Conservation (phyloP, 2,113 vertebrate genomes). For the Enhydra lutris region DNA sequence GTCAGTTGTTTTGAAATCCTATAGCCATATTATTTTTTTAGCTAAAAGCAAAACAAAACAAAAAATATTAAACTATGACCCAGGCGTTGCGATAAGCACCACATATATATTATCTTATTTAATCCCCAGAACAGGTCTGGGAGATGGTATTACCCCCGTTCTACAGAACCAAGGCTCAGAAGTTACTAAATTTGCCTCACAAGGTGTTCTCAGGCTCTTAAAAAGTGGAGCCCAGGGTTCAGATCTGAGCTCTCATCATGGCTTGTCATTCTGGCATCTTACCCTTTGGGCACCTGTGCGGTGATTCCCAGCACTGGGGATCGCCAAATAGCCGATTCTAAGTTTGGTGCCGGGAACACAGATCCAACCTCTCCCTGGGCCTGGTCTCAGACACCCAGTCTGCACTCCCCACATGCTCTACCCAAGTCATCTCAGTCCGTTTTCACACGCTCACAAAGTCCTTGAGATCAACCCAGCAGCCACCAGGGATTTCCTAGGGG, state of each 20-base stretch:
- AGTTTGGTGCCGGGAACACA: conserved; percentile 14
- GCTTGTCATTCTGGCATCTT: background rate
- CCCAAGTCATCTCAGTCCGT: background rate
- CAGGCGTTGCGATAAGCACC: background rate
- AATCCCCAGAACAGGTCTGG: background rate
- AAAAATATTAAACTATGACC: background rate
- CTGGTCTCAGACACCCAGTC: background rate
- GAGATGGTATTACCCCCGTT: background rate
- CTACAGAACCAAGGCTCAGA: background rate
- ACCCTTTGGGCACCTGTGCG: background rate
- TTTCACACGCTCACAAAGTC: background rate
- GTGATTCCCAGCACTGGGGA: background rate
- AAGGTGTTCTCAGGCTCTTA: background rate
- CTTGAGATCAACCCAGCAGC: background rate
- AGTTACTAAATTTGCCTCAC: background rate
- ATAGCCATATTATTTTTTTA: background rate
- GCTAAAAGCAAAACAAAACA: background rate
- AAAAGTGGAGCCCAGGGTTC: background rate
- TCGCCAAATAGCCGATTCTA: background rate
- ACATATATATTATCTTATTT: background rate
- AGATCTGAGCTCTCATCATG: background rate
- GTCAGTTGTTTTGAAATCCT: background rate
- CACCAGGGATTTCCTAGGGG: background rate
- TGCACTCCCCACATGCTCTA: background rate
- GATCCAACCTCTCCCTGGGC: background rate